Conservation (phyloP, 2,113 vertebrate genomes). For the Rhinolophus ferrumequinum region DNA sequence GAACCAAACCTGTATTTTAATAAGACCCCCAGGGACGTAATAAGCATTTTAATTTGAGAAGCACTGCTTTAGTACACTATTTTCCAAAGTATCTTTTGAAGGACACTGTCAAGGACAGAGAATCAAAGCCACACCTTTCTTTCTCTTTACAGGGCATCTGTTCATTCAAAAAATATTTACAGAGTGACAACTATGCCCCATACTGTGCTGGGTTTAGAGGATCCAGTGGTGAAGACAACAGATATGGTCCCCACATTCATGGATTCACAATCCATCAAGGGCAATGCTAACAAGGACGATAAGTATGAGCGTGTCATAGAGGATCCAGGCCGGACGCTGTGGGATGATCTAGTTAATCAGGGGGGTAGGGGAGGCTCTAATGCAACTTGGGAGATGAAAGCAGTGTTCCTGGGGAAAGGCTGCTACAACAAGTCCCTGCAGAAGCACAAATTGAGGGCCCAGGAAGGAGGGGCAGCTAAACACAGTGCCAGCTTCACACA, state of each 20-base stretch:
- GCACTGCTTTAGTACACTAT: background rate
- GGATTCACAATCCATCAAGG: background rate
- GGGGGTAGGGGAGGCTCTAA: fast-evolving
- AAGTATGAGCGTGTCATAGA: background rate
- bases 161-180: background rate
- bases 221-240: background rate
- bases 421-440: background rate
- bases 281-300: background rate
- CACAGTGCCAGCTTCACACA: background rate
- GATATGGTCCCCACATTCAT: background rate
- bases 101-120: background rate
- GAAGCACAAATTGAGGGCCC: background rate
- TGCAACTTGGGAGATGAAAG: background rate
- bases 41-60: background rate
- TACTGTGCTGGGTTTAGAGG: background rate
- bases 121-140: background rate
- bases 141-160: background rate
- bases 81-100: background rate
- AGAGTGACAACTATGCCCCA: background rate
- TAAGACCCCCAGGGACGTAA: background rate
- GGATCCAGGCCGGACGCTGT: background rate
- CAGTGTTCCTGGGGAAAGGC: background rate
- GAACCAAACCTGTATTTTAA: background rate
- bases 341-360: background rate
- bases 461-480: background rate